Evolutionary conservation across 2,797 vertebrate species (phyloP), one percentile per base, ranked within the genome.

Genomic region (Eptatretus atami): DNA sequence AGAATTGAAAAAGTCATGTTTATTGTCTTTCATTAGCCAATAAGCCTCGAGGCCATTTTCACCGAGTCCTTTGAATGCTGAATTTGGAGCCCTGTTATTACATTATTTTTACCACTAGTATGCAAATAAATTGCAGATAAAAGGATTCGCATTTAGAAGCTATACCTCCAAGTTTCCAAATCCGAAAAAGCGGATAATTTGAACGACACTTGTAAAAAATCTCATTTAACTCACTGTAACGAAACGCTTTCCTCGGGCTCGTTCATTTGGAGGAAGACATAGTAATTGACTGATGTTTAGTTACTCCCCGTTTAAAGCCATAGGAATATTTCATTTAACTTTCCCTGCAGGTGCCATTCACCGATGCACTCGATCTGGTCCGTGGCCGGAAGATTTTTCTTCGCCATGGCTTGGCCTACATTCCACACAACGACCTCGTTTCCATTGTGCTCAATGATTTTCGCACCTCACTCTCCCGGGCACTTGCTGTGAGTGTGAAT

Each of bases 291-390:
- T n/a, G 24, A 24, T 24, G 15, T 60, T 6, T 10, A n/a, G 24
- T 15, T 60, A 15, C 15, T 60, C 55, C 6, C 24, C 6, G 24
- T 15, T 60, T 60, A 6, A 15, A n/a, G 55, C 24, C 5, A 60
- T n/a, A 4, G 24, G 24, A n/a, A 60, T 60, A n/a, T 60, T 60
- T 13, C 12, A 65, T 69, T 64, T 54, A 24, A 31, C 15, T 57
- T 65, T 64, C 65, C 65, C 67, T 65, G 67, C 71, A 98, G 92
- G 82, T 96, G 68, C 83, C 82, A 12, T 93, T 94, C 75, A 79
- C 78, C 70, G 87, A 92, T 67, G 86, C 84, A 54, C 74, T 86
- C 68, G 92, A 96, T 75, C 78, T 98, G 1, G 83, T 95, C 64
- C 77, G 82, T 68, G 69, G 73, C 65, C 80, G 88, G 68, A 93